These are phyloP conservation scores for Anguilla pacifica DNA, from an alignment of 2,797 vertebrate genomes.

Conservation along the genomic window DNA sequence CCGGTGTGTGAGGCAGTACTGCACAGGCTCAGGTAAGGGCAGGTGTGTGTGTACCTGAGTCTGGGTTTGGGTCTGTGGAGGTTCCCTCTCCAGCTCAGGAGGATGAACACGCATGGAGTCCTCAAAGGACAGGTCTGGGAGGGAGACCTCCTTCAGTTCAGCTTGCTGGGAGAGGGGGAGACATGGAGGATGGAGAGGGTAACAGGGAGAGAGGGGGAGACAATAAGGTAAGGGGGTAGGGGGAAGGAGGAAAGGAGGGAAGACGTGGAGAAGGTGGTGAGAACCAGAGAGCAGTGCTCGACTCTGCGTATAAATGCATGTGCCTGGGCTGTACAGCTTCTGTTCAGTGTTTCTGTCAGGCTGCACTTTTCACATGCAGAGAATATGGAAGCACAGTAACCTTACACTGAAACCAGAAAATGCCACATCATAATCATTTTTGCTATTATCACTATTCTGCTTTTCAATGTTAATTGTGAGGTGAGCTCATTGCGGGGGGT, in stretches of 20 bases:
- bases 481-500: no score
- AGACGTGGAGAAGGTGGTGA: background rate
- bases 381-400: background rate
- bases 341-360: background rate
- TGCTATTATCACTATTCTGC: no score
- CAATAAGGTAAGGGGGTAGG: constrained; percentile 11
- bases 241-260: background rate
- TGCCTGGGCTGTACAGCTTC: background rate
- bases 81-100: constrained; percentile 41
- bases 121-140: constrained; percentile 65
- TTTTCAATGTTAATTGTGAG: no score
- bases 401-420: background rate
- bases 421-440: no score
- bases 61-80: constrained; percentile 44
- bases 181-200: background rate
- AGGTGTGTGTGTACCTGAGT: constrained; percentile 53
- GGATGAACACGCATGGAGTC: constrained; percentile 67
- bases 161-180: constrained; percentile 52
- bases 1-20: background rate
- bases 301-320: constrained; percentile 6
- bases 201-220: background rate
- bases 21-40: no score
- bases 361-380: background rate
- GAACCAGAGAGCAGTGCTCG: constrained; percentile 6
- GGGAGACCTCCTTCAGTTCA: constrained; percentile 40